Evolutionary conservation across 2,113 vertebrate species (phyloP), one percentile per base, ranked within the genome.

Genomic region (Plotosus lineatus): DNA sequence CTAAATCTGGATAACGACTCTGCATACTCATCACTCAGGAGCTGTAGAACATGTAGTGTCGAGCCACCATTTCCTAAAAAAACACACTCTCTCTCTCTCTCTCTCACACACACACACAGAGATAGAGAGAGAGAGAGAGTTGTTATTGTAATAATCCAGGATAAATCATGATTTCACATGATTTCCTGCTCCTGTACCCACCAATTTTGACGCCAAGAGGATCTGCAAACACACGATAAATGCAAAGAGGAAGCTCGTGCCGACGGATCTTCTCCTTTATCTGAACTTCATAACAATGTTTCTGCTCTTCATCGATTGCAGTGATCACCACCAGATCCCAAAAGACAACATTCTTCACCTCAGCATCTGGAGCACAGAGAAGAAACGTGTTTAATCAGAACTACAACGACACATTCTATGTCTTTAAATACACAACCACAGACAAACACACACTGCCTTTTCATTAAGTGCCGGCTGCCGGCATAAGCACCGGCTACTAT

Each of bases 51-150:
- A 9, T 91, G 92, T 58, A 99, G 91, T 0, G 97, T 97, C 15
- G 97, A 98, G 75, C 98, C 97, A 80, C 98, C 98, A 66, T 99
- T 99, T 80, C 98, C 98, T 99, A 84, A 40, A 87, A 51, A 53
- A 46, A 46, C n/a, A 38, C 14, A 71, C 40, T 33, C 10, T 31
- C 53, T 28, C 40, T 42, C 38, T n/a, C 63, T 26, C 38, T 44
- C 66, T 26, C 55, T 26, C 55, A 56, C 55, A 56, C 55, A 33
- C 26, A 58, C 56, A 65, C 61, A 40, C 63, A 68, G 38, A 68
- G 11, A 46, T 12, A 60, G 19, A 68, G 11, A 46, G 11, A 60
- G 19, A 68, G 38, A 68, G 11, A 46, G 11, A 60, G 19, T 28
- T 40, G 9, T 3, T 36, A 31, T 23, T 26, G 33, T 2, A 8